phyloP scores from a whole-genome alignment of 2,888 invertebrate genomes.

The Ceraclea dissimilis region DNA sequence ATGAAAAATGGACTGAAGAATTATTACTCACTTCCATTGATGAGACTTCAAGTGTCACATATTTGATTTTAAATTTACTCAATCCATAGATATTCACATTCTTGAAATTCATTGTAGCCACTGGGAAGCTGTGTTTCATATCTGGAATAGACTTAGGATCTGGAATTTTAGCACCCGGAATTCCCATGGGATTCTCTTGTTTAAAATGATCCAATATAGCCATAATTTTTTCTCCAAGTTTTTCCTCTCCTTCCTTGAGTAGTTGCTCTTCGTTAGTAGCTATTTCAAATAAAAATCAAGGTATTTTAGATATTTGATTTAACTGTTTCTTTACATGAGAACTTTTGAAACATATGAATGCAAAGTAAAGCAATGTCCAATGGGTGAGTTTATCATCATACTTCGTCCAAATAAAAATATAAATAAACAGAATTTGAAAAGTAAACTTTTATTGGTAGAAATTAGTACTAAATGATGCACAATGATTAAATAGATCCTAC shows the following conservation, averaged over 20 bases:
- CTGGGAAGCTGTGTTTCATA: conserved; percentile 62
- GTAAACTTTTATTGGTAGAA: too few species aligned
- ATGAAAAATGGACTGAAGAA: too few species aligned
- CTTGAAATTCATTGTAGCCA: conserved; percentile 62
- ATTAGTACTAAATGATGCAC: too few species aligned
- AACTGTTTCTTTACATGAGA: too few species aligned
- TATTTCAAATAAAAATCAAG: too few species aligned
- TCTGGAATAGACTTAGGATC: conserved; percentile 77
- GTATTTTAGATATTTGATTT: too few species aligned
- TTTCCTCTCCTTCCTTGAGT: conserved; percentile 49
- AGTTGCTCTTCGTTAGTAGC: conserved; percentile 4
- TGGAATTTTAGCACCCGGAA: conserved; percentile 72
- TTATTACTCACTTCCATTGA: conserved; percentile 62
- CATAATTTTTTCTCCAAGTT: conserved; percentile 63
- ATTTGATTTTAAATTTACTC: conserved; percentile 68
- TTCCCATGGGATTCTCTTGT: conserved; percentile 68
- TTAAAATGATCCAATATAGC: conserved; percentile 71
- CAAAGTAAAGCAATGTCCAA: too few species aligned
- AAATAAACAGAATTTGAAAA: too few species aligned
- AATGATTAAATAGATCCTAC: too few species aligned
- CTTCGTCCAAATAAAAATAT: too few species aligned
- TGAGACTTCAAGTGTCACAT: conserved; percentile 63
- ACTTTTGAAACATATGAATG: too few species aligned
- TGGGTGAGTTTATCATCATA: too few species aligned
- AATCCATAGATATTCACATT: conserved; percentile 67